Conservation (phyloP, 30 jellyfish, hydroid and myxozoan species). For the Aurelia coerulea region DNA sequence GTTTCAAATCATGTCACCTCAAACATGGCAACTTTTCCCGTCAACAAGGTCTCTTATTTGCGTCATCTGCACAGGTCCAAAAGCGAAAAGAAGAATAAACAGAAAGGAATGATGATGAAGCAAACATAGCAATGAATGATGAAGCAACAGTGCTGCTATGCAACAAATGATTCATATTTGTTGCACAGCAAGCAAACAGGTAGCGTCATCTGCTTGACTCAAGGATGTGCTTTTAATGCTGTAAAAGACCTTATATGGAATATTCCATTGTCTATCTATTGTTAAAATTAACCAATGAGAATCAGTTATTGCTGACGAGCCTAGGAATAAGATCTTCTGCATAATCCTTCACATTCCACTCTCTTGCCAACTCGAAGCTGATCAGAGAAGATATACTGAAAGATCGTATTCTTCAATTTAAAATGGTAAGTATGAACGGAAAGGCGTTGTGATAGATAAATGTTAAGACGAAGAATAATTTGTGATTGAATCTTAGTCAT, state of each 20-base stretch:
- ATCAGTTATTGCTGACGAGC: background rate
- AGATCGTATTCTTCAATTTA: background rate
- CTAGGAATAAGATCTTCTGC: slow-evolving; percentile 25
- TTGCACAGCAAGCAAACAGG: too few species aligned
- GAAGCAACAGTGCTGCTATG: too few species aligned
- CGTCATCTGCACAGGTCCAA: too few species aligned
- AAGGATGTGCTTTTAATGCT: slow-evolving; percentile 25
- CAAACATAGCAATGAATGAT: too few species aligned
- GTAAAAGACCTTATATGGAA: slow-evolving; percentile 55
- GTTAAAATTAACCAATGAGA: slow-evolving; percentile 41
- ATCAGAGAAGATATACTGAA: background rate
- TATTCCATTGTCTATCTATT: slow-evolving; percentile 35
- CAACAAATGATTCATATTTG: too few species aligned
- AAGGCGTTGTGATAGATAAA: background rate
- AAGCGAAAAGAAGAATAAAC: too few species aligned
- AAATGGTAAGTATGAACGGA: slow-evolving; percentile 24
- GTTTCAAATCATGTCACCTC: too few species aligned
- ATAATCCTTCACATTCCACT: slow-evolving; percentile 15
- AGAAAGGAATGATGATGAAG: too few species aligned
- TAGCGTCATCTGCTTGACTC: too few species aligned
- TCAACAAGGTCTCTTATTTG: too few species aligned
- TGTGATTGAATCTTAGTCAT: background rate
- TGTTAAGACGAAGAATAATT: background rate
- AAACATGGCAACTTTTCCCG: too few species aligned
- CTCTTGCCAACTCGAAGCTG: slow-evolving; percentile 35